Percentiles rank a stretch among this genome's conserved stretches.
phyloP scores from a whole-genome alignment of 2,888 invertebrate species.

The Diarsia brunnea region DNA sequence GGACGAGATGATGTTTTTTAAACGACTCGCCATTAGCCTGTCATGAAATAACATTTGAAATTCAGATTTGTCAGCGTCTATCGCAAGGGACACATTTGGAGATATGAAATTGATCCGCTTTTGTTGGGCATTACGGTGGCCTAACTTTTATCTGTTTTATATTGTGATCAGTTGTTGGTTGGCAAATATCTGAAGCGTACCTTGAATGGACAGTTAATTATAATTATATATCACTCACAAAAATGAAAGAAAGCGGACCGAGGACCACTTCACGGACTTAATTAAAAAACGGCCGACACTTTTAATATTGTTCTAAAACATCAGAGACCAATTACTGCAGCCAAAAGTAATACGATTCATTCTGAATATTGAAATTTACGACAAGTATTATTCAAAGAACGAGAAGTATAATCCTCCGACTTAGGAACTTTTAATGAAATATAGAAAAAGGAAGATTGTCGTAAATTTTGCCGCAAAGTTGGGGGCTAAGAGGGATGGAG shows the following conservation, averaged over 20 bases:
- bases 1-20: conserved; percentile 56
- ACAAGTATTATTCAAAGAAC: conserved; percentile 71
- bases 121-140: conserved; percentile 34
- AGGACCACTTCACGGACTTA: conserved; percentile 52
- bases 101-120: conserved; percentile 48
- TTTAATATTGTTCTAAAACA: conserved; percentile 62
- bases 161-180: conserved; percentile 13
- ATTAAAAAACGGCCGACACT: conserved; percentile 62
- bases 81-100: conserved; percentile 45
- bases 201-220: conserved; percentile 37
- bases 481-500: conserved; percentile 62
- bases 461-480: conserved; percentile 74
- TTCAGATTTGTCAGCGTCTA: conserved; percentile 60
- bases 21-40: conserved; percentile 35
- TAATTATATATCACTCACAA: conserved; percentile 22
- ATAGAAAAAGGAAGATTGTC: conserved; percentile 74
- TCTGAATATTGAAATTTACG: conserved; percentile 69
- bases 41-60: conserved; percentile 57
- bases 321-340: conserved; percentile 63
- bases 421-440: conserved; percentile 80
- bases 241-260: conserved; percentile 28
- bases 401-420: conserved; percentile 74
- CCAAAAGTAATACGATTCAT: conserved; percentile 63
- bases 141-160: conserved; percentile 44
- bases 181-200: conserved; percentile 5